Conservation (phyloP, 2,113 vertebrate species). For the Origma solitaria region DNA sequence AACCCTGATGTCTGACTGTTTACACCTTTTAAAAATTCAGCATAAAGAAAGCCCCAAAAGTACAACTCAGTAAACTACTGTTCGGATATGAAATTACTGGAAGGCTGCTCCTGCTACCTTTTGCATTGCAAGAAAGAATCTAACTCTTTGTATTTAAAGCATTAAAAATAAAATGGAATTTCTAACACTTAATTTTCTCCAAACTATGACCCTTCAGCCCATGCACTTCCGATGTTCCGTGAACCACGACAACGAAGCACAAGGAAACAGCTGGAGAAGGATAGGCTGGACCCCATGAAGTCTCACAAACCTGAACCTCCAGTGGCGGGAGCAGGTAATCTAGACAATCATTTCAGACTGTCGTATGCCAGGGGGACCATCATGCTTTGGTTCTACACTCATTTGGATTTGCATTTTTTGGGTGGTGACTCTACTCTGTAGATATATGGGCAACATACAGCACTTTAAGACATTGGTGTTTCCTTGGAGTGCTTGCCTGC, state of each 20-base stretch:
- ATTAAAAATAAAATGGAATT: not conserved
- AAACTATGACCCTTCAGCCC: conserved; percentile 74
- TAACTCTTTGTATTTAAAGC: not conserved
- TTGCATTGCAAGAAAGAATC: not conserved
- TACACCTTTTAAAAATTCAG: not conserved
- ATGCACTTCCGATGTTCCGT: conserved; percentile 97
- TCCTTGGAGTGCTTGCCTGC: not conserved
- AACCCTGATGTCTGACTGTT: not conserved
- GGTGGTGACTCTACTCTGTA: rapidly evolving
- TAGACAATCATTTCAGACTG: not conserved
- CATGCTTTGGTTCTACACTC: not conserved
- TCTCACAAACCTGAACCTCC: conserved; percentile 97
- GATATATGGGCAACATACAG: not conserved
- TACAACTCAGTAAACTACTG: not conserved
- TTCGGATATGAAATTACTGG: not conserved
- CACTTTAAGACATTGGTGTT: not conserved
- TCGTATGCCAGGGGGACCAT: rapidly evolving
- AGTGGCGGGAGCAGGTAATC: conserved; percentile 92
- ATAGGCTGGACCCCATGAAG: conserved; percentile 90
- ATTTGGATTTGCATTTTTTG: not conserved
- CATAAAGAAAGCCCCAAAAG: not conserved
- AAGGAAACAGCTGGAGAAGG: conserved; percentile 95
- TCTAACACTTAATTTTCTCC: not conserved
- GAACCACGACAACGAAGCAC: conserved; percentile 95
- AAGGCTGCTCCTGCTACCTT: not conserved